These are phyloP conservation scores for Poeciliopsis infans DNA, from an alignment of 2,797 vertebrate genomes.

Conservation along the genomic window DNA sequence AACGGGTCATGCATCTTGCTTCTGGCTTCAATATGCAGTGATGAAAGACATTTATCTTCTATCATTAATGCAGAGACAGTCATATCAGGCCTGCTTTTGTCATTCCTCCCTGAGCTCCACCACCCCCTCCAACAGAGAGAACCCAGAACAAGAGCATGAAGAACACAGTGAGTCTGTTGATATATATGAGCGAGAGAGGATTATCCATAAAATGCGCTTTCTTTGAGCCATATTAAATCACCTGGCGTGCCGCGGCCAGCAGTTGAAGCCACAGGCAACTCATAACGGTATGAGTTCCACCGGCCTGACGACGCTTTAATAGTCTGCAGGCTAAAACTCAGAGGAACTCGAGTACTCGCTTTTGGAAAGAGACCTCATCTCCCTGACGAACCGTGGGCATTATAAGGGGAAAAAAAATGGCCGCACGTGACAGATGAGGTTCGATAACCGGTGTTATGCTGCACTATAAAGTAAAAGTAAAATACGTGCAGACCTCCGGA, in stretches of 20 bases:
- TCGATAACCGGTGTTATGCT: not conserved
- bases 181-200: slow-evolving; percentile 23
- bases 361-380: slow-evolving; percentile 36
- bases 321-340: slow-evolving; percentile 62
- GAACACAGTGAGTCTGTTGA: slow-evolving; percentile 27
- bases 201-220: slow-evolving; percentile 46
- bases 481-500: slow-evolving; percentile 1
- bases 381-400: slow-evolving; percentile 5
- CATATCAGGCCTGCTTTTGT: not conserved
- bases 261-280: slow-evolving; percentile 57
- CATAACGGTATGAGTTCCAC: slow-evolving; percentile 51
- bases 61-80: slow-evolving; percentile 16
- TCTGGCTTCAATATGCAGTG: not conserved
- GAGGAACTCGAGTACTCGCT: slow-evolving; percentile 40
- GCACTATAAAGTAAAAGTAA: not conserved
- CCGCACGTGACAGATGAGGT: slow-evolving; percentile 28
- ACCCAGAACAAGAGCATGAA: slow-evolving; percentile 30
- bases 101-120: slow-evolving; percentile 8
- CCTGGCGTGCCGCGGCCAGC: slow-evolving; percentile 42
- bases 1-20: not conserved
- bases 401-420: slow-evolving; percentile 29
- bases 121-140: not conserved
- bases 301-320: slow-evolving; percentile 58
- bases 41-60: not conserved
- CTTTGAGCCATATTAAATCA: slow-evolving; percentile 67